These are phyloP conservation scores for Suricata suricatta DNA, from an alignment of 2,113 vertebrate genomes.

Conservation along the genomic window DNA sequence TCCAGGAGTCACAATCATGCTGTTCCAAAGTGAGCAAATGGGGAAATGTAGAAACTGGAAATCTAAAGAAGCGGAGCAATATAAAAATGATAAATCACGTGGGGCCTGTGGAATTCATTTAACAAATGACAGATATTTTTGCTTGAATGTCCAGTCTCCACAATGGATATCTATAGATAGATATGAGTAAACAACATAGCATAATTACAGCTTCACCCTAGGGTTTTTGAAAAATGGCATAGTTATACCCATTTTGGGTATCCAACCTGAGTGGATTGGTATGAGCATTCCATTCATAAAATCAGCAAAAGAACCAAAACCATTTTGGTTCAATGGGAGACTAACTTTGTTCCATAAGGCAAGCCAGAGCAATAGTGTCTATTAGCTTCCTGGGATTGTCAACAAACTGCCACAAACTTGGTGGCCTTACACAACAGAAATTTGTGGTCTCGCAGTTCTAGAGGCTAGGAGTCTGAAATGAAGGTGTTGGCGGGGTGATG, in stretches of 20 bases:
- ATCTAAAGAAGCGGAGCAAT: neutral
- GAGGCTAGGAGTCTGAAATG: neutral
- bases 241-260: neutral
- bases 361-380: neutral
- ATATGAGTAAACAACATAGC: neutral
- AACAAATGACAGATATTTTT: neutral
- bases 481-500: neutral
- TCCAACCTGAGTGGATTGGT: neutral
- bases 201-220: neutral
- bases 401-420: neutral
- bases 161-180: neutral
- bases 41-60: neutral
- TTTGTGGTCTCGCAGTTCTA: neutral
- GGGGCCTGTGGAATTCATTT: neutral
- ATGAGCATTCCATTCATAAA: neutral
- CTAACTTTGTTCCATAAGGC: neutral
- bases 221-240: neutral
- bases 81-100: neutral
- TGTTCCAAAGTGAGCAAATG: slow-evolving; percentile 13
- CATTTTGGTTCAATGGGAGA: neutral
- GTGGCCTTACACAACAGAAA: neutral
- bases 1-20: neutral
- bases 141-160: neutral
- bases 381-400: neutral
- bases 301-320: neutral